phyloP scores from a whole-genome alignment of 2,113 vertebrate genomes.

The Passer montanus region DNA sequence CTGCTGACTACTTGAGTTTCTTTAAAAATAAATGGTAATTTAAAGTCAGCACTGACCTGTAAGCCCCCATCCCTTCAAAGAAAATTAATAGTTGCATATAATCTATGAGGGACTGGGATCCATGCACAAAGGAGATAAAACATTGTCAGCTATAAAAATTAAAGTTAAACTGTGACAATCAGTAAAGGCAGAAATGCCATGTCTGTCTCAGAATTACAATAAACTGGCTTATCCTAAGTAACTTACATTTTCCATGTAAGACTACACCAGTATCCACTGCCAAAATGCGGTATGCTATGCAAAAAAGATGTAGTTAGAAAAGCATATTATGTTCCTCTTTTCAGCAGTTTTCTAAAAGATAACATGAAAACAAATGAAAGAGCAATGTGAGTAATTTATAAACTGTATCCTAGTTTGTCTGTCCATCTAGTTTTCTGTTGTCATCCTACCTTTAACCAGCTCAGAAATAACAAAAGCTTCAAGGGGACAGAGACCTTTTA shows the following conservation, averaged over 20 bases:
- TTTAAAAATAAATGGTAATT: neutral
- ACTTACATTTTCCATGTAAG: neutral
- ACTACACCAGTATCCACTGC: neutral
- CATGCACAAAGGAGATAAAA: conserved; percentile 3
- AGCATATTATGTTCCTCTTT: neutral
- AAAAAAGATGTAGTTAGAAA: neutral
- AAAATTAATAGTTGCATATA: neutral
- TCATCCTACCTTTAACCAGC: neutral
- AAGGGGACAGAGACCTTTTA: neutral
- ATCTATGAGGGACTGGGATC: neutral
- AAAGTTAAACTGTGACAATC: neutral
- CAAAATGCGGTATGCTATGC: neutral
- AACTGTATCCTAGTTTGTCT: neutral
- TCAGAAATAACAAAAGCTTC: neutral
- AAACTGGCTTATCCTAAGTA: neutral
- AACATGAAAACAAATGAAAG: neutral
- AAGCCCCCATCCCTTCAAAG: neutral
- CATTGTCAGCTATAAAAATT: neutral
- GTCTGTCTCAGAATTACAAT: neutral
- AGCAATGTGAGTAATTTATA: neutral
- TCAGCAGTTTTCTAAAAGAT: neutral
- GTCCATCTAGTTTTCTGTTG: neutral
- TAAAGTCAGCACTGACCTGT: neutral
- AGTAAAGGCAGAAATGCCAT: neutral
- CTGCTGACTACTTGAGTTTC: neutral